phyloP scores from a whole-genome alignment of 2,113 vertebrate genomes.

The Mellivora capensis region DNA sequence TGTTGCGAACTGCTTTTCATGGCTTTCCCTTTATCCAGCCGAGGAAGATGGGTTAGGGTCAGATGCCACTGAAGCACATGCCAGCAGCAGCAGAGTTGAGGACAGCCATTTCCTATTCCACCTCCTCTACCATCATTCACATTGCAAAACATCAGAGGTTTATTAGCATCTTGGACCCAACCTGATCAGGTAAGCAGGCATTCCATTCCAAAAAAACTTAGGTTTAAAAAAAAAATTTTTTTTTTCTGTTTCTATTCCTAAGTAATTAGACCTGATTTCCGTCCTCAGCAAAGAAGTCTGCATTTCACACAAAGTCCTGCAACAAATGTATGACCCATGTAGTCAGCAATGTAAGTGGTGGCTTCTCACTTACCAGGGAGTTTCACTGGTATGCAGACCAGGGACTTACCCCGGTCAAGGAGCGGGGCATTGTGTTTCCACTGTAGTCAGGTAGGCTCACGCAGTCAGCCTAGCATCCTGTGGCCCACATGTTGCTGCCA shows the following conservation, averaged over 20 bases:
- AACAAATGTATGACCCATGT: background rate
- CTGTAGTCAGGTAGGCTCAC: slow-evolving; percentile 89
- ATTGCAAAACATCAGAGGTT: background rate
- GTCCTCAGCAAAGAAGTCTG: background rate
- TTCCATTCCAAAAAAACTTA: background rate
- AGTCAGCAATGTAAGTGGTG: background rate
- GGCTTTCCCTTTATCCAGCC: background rate
- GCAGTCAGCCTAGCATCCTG: slow-evolving; percentile 86
- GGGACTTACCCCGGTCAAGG: slow-evolving; percentile 86
- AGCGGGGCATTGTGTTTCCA: slow-evolving; percentile 75
- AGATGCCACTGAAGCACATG: background rate
- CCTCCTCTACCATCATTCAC: background rate
- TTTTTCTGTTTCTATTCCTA: background rate
- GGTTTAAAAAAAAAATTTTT: no score
- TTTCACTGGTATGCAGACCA: slow-evolving; percentile 89
- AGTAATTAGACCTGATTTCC: background rate
- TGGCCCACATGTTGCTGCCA: slow-evolving; percentile 90
- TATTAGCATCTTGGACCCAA: background rate
- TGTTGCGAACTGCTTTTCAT: background rate
- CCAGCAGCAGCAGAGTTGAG: background rate
- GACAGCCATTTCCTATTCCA: background rate
- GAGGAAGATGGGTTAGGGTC: background rate
- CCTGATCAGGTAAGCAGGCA: background rate
- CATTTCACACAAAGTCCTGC: background rate
- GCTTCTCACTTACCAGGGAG: slow-evolving; percentile 81